Evolutionary conservation across 2,888 invertebrate genomes (phyloP).

Genomic region (Meiosimyza decipiens): DNA sequence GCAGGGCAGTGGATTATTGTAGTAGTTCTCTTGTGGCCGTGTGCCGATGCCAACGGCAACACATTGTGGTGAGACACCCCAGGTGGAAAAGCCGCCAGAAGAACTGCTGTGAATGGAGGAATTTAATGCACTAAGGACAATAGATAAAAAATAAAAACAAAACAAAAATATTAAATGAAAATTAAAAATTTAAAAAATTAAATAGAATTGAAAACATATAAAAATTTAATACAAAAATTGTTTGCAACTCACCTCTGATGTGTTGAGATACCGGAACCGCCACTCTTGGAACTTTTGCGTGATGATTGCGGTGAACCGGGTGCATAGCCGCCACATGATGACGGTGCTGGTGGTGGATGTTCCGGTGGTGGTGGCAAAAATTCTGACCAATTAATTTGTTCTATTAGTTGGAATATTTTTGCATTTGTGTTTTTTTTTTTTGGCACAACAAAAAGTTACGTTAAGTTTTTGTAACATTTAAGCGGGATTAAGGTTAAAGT

Average conservation of each 20-base stretch:
- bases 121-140: slow-evolving; percentile 60
- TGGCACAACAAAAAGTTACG: background rate
- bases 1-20: slow-evolving; percentile 65
- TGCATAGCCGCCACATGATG: slow-evolving; percentile 58
- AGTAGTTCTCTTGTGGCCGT: slow-evolving; percentile 62
- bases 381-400: slow-evolving; percentile 71
- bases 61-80: slow-evolving; percentile 65
- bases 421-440: slow-evolving; percentile 25
- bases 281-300: slow-evolving; percentile 65
- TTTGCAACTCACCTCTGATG: slow-evolving; percentile 62
- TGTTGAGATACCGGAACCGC: slow-evolving; percentile 65
- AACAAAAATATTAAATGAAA: slow-evolving; percentile 22
- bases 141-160: slow-evolving; percentile 16
- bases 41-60: slow-evolving; percentile 43
- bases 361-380: slow-evolving; percentile 73
- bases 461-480: slow-evolving; percentile 21
- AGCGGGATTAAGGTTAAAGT: background rate
- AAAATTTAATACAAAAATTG: slow-evolving; percentile 8
- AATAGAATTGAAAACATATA: background rate
- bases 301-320: slow-evolving; percentile 66
- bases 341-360: slow-evolving; percentile 71
- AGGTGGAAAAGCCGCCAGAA: slow-evolving; percentile 67
- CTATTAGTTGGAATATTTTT: slow-evolving; percentile 48
- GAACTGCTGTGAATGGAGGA: slow-evolving; percentile 66
- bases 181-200: slow-evolving; percentile 29